These are phyloP conservation scores for Amphipyra tragopoginis DNA, from an alignment of 2,888 invertebrate genomes.

Conservation along the genomic window DNA sequence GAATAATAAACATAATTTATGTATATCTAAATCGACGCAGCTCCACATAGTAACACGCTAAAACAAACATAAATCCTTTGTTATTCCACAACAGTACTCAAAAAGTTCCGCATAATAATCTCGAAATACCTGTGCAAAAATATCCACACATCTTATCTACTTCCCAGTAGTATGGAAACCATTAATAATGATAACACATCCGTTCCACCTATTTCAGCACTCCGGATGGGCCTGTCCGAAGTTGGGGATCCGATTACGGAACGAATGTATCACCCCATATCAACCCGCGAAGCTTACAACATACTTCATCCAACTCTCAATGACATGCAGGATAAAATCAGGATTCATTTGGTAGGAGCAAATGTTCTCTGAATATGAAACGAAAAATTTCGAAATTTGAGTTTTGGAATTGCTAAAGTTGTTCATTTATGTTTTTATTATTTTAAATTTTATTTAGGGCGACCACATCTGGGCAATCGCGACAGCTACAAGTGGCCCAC, in stretches of 20 bases:
- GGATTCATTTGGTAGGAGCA: constrained; percentile 11
- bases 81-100: constrained; percentile 30
- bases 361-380: constrained; percentile 4
- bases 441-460: not conserved
- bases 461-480: no score
- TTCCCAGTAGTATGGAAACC: constrained; percentile 52
- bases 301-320: constrained; percentile 41
- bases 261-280: constrained; percentile 57
- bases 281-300: constrained; percentile 41
- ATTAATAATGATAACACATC: constrained; percentile 61
- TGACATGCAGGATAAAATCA: constrained; percentile 46
- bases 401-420: not conserved
- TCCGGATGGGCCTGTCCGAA: constrained; percentile 52
- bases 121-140: constrained; percentile 48
- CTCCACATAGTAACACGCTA: constrained; percentile 29
- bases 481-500: no score
- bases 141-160: constrained; percentile 44
- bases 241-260: constrained; percentile 53
- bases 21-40: constrained; percentile 37
- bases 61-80: constrained; percentile 46
- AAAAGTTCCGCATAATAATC: constrained; percentile 55
- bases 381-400: not conserved
- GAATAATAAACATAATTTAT: constrained; percentile 42
- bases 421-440: not conserved
- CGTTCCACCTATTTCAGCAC: constrained; percentile 60